Base-by-base conservation (phyloP, 2,797 vertebrate species). In the Notoglanidium macrostoma region DNA sequence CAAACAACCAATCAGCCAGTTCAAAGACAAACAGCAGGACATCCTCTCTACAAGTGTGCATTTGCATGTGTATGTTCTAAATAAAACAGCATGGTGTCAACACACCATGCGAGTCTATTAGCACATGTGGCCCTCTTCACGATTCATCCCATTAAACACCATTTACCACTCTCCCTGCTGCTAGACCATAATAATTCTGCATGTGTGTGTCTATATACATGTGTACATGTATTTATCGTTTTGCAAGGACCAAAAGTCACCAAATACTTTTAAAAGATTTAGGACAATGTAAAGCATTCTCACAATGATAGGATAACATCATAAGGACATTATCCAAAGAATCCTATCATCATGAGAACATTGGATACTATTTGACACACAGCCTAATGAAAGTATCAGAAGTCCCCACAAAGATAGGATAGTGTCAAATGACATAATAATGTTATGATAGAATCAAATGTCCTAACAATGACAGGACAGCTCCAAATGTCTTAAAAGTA, bases 91-190 rank as follows among this genome's bases (percentile, higher is more conserved):
- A 70, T 89, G 89, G 35, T 19, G 84, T 86, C 51, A n/a, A 55
- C 86, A 87, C 90, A 88, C 90, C 88, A 84, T 54, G 63, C 72
- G 81, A 83, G 76, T 88, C 86, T 83, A 91, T 91, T 91, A 90
- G 89, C 70, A 86, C 84, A 35, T 68, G 49, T 82, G 77, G 76
- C 44, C 82, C 80, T 87, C 87, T 49, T 85, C 63, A 79, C 77
- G 40, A 86, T 83, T 88, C 90, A 83, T 90, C 82, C 78, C 86
- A 90, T 90, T 91, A 87, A 91, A 87, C 86, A 72, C 84, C 84
- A 91, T 91, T 90, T 90, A 88, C 84, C 70, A 83, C 44, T 89
- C 83, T 83, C 57, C 84, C 87, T 72, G 82, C 84, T 74, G 81
- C 78, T 84, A 73, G 44, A 68, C 55, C 74, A 35, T 51, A 68